phyloP scores from a whole-genome alignment of 2,888 invertebrate species.

The Helicoverpa assulta region DNA sequence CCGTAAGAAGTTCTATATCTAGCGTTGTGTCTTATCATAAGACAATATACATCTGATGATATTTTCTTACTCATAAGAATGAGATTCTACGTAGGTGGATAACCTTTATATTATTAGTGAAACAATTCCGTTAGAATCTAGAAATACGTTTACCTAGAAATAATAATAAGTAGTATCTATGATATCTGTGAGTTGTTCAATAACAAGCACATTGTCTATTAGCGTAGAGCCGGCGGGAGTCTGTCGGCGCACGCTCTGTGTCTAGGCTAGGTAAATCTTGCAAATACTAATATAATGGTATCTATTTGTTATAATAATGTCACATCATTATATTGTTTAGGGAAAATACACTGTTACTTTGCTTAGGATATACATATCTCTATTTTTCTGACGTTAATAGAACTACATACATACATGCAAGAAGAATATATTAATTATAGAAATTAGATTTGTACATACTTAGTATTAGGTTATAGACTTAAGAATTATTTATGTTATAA shows the following conservation, averaged over 20 bases:
- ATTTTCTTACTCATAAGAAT: too few species aligned
- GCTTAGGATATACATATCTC: background rate
- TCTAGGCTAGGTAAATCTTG: background rate
- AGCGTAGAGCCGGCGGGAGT: background rate
- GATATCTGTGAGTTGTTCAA: background rate
- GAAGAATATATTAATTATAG: too few species aligned
- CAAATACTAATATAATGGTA: too few species aligned
- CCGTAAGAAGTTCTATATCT: too few species aligned
- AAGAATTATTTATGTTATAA: too few species aligned
- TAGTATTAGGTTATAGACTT: too few species aligned
- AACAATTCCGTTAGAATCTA: background rate
- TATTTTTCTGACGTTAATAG: too few species aligned
- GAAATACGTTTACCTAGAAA: background rate
- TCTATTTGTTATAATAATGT: background rate
- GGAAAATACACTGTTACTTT: background rate
- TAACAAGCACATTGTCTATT: conserved; percentile 1
- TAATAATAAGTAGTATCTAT: background rate
- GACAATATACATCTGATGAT: too few species aligned
- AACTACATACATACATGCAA: too few species aligned
- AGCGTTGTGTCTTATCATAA: too few species aligned
- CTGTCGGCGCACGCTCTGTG: background rate
- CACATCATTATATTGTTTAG: background rate
- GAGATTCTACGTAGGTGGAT: too few species aligned
- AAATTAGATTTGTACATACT: too few species aligned
- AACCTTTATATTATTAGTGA: background rate